Evolutionary conservation across 2,888 invertebrate genomes (phyloP), one percentile per base, ranked within the genome.

Genomic region (Dasysyrphus tricinctus): DNA sequence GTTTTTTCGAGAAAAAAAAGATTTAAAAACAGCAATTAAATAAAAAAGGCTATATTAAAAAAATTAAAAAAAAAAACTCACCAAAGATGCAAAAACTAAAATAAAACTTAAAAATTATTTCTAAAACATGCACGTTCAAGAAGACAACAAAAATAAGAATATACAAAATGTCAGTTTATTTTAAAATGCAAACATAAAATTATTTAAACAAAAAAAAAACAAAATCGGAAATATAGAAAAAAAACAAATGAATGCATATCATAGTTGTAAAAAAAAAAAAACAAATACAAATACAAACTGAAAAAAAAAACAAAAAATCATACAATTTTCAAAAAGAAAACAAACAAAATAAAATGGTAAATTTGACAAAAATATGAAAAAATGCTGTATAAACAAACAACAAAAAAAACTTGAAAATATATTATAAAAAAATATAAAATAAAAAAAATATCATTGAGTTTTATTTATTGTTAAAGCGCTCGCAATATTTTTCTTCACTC

Each of bases 201-300:
- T 88, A 88, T 88, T 92, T 93, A 90, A 89, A 83, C 78, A 84
- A 84, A 80, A 34, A 29, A n/a, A 51, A 77, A 57, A 34, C 47
- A 77, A 77, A 86, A 80, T 88, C 88, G 87, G 88, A 88, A 88
- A 88, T 86, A 82, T 86, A 87, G 79, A 79, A 65, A 88, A n/a
- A 77, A 65, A 88, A 90, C 88, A 88, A 89, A 89, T 89, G 89
- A 95, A 95, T 96, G 96, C 96, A 96, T 96, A 96, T 96, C 96
- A 96, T 96, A 96, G 96, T 95, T 96, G 96, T 96, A 96, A 96
- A 89, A 88, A 74, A 34, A n/a, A n/a, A 67, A 56, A 78, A 63
- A 70, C 85, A 84, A 69, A 77, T 59, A 80, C 74, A 78, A 84
- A 73, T 87, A 88, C 70, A 76, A 76, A 88, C 79, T 87, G 76